Evolutionary conservation across 2,113 vertebrate species (phyloP).

Genomic region (Miniopterus natalensis): DNA sequence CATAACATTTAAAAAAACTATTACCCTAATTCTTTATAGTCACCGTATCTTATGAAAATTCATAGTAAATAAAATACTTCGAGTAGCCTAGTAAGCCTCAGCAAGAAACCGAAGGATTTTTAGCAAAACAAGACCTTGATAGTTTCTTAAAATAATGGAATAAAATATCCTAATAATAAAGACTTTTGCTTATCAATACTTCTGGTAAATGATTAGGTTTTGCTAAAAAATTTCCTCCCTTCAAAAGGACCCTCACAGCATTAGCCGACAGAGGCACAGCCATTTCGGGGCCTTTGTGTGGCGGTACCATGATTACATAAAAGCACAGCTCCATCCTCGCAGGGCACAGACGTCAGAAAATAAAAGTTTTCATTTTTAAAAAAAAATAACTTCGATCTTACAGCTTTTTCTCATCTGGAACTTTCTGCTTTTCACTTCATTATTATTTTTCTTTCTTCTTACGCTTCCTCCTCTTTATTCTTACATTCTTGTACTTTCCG

Average conservation of each 20-base stretch:
- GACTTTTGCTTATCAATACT: background rate
- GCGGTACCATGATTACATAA: background rate
- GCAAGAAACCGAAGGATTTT: conserved; percentile 16
- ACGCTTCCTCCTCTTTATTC: background rate
- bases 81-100: background rate
- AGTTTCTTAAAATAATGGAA: background rate
- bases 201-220: background rate
- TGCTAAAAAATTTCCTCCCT: background rate
- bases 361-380: background rate
- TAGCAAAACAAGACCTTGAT: background rate
- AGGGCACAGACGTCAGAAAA: background rate
- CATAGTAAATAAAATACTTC: conserved; percentile 24
- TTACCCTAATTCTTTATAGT: conserved; percentile 44
- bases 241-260: background rate
- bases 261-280: background rate
- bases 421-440: background rate
- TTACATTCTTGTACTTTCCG: background rate
- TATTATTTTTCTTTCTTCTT: background rate
- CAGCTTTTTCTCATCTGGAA: background rate
- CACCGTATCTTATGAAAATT: background rate
- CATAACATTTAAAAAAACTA: background rate
- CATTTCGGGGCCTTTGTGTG: background rate
- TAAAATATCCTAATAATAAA: conserved; percentile 20
- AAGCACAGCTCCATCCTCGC: background rate
- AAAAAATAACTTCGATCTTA: background rate